Evolutionary conservation across 1,140 invertebrate genomes (phyloP).

Genomic region (Brachionus manjavacas): DNA sequence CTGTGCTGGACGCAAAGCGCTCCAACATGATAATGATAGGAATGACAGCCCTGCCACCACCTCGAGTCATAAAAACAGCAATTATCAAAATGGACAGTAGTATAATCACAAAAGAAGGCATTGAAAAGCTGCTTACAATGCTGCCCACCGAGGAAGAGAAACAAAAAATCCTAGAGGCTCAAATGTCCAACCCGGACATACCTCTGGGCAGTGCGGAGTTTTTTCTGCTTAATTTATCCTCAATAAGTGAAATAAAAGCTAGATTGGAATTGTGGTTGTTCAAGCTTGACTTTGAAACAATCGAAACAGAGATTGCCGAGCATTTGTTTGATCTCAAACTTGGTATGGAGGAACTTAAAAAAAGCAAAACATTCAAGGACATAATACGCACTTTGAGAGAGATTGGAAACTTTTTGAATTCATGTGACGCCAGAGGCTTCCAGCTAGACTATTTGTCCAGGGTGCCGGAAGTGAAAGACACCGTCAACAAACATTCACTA

Average conservation of each 20-base stretch:
- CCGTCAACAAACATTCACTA: slow-evolving; percentile 93
- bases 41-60: slow-evolving; percentile 96
- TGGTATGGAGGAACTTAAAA: slow-evolving; percentile 72
- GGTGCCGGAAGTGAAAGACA: slow-evolving; percentile 98
- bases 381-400: slow-evolving; percentile 86
- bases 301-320: slow-evolving; percentile 94
- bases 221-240: slow-evolving; percentile 87
- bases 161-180: slow-evolving; percentile 88
- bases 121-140: slow-evolving; percentile 93
- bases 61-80: slow-evolving; percentile 87
- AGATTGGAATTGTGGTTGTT: slow-evolving; percentile 95
- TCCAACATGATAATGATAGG: slow-evolving; percentile 99
- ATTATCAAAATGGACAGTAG: slow-evolving; percentile 98
- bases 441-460: slow-evolving; percentile 94
- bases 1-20: slow-evolving; percentile 90
- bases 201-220: slow-evolving; percentile 95
- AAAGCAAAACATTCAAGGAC: slow-evolving; percentile 85
- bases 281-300: slow-evolving; percentile 92
- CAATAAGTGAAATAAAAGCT: slow-evolving; percentile 88
- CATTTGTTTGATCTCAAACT: slow-evolving; percentile 96
- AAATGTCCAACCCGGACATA: slow-evolving; percentile 83
- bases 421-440: slow-evolving; percentile 88
- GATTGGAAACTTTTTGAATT: slow-evolving; percentile 95
- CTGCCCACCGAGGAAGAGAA: slow-evolving; percentile 94
- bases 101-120: slow-evolving; percentile 94